Conservation (phyloP, 92 coral and sea anemone species). For the Epizoanthus fatuus region DNA sequence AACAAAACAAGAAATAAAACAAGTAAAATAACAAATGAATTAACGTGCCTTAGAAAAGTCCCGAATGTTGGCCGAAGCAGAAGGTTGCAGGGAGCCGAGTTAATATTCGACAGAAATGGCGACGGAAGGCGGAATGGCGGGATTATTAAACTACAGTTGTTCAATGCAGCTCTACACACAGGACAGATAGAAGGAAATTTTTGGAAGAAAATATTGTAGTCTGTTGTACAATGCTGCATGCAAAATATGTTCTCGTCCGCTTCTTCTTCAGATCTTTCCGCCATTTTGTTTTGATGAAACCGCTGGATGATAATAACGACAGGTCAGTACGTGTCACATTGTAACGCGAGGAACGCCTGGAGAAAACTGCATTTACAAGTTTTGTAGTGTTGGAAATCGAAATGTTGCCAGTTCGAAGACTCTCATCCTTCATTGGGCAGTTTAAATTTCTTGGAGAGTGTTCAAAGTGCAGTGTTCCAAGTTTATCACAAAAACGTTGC, state of each 20-base stretch:
- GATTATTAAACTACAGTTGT: slow-evolving; percentile 36
- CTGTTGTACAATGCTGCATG: slow-evolving; percentile 62
- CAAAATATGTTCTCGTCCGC: slow-evolving; percentile 3
- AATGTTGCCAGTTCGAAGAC: slow-evolving; percentile 12
- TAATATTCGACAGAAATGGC: slow-evolving; percentile 41
- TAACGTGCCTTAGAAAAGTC: slow-evolving; percentile 52
- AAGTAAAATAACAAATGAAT: no score
- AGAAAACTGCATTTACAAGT: neutral
- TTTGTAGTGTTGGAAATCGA: neutral
- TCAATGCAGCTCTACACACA: slow-evolving; percentile 37
- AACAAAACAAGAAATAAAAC: neutral
- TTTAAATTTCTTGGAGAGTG: neutral
- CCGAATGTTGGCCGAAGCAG: slow-evolving; percentile 60
- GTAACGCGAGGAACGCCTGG: slow-evolving; percentile 30
- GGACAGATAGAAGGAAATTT: slow-evolving; percentile 61
- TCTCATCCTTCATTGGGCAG: neutral
- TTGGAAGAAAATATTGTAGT: slow-evolving; percentile 53
- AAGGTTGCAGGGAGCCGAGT: slow-evolving; percentile 33
- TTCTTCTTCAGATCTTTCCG: slow-evolving; percentile 28
- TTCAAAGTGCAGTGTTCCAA: neutral
- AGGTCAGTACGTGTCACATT: neutral
- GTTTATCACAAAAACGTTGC: neutral
- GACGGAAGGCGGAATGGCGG: slow-evolving; percentile 69
- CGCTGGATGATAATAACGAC: slow-evolving; percentile 21
- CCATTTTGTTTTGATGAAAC: slow-evolving; percentile 50